Evolutionary conservation across 2,888 invertebrate species (phyloP).

Genomic region (Diaperis boleti): DNA sequence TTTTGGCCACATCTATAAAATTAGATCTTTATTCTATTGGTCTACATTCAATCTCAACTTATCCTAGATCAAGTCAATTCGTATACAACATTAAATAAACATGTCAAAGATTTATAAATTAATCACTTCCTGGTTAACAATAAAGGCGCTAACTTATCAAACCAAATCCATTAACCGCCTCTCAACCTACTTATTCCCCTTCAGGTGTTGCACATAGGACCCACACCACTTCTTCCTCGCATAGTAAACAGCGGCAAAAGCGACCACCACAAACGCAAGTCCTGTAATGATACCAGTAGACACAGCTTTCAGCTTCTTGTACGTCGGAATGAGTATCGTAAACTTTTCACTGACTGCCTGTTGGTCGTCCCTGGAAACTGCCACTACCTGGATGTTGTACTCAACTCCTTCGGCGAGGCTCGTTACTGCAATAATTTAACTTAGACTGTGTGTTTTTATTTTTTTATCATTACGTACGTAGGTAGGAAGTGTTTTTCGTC

Average conservation of each 20-base stretch:
- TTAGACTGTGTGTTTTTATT: too few relatives aligned
- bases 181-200: slow-evolving; percentile 32
- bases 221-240: slow-evolving; percentile 66
- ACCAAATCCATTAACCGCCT: too few relatives aligned
- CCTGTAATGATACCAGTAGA: slow-evolving; percentile 80
- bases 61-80: too few relatives aligned
- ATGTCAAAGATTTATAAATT: too few relatives aligned
- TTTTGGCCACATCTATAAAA: too few relatives aligned
- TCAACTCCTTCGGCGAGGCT: slow-evolving; percentile 78
- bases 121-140: too few relatives aligned
- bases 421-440: slow-evolving; percentile 70
- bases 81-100: too few relatives aligned
- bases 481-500: slow-evolving; percentile 77
- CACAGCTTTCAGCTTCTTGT: slow-evolving; percentile 77
- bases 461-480: slow-evolving; percentile 61
- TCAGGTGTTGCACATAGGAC: slow-evolving; percentile 25
- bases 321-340: slow-evolving; percentile 76
- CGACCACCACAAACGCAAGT: slow-evolving; percentile 75
- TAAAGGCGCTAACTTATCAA: too few relatives aligned
- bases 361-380: slow-evolving; percentile 73
- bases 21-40: too few relatives aligned
- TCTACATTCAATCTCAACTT: too few relatives aligned
- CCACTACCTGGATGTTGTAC: slow-evolving; percentile 81
- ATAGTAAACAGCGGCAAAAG: slow-evolving; percentile 74
- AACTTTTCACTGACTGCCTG: slow-evolving; percentile 75